Evolutionary conservation across 2,113 vertebrate species (phyloP).

Genomic region (Brachypteracias leptosomus): DNA sequence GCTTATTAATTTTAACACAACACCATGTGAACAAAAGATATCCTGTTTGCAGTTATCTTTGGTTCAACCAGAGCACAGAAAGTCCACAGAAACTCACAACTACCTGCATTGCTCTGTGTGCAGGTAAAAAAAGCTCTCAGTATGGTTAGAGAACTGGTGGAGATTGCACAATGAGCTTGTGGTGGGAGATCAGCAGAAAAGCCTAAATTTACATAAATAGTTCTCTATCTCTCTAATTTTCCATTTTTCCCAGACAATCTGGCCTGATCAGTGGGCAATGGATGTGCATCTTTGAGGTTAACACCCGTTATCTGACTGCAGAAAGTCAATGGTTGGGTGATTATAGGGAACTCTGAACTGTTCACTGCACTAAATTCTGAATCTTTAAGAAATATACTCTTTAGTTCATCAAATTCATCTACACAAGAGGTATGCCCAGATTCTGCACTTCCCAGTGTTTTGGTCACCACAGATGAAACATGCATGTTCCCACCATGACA

Average conservation of each 20-base stretch:
- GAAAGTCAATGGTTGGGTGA: background rate
- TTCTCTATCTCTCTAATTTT: background rate
- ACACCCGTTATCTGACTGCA: background rate
- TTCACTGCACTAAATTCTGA: background rate
- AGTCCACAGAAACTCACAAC: background rate
- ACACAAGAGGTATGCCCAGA: background rate
- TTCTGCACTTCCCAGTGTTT: background rate
- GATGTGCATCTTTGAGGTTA: background rate
- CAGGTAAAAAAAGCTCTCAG: background rate
- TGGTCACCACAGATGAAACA: background rate
- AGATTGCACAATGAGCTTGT: background rate
- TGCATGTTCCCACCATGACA: background rate
- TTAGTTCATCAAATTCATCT: background rate
- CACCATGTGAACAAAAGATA: background rate
- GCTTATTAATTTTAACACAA: background rate
- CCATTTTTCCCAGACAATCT: background rate
- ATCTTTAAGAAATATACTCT: background rate
- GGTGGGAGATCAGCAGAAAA: background rate
- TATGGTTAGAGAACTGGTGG: background rate
- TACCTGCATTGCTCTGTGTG: accelerated
- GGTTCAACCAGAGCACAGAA: background rate
- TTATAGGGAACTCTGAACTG: background rate
- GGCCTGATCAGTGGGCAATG: background rate
- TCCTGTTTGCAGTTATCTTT: background rate
- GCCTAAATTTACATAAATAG: background rate